Conservation (phyloP, 92 coral and sea anemone species). For the Pocillopora grandis region DNA sequence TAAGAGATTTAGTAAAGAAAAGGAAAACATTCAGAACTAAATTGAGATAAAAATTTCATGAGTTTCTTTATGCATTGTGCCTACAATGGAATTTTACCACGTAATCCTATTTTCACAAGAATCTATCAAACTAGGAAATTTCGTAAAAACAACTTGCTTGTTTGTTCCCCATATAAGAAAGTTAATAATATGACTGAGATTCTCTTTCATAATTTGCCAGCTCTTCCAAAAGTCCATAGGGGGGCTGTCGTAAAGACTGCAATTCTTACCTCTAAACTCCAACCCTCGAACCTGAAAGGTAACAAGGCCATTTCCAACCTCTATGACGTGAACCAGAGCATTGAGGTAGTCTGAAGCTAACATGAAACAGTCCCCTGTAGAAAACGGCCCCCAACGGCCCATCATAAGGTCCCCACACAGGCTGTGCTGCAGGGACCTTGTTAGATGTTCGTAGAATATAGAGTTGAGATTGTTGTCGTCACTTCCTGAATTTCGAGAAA, state of each 20-base stretch:
- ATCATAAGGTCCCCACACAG: slow-evolving; percentile 94
- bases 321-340: slow-evolving; percentile 94
- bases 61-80: too few relatives aligned
- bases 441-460: slow-evolving; percentile 95
- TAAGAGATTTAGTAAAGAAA: too few relatives aligned
- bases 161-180: too few relatives aligned
- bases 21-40: too few relatives aligned
- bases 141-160: too few relatives aligned
- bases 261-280: slow-evolving; percentile 84
- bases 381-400: slow-evolving; percentile 99
- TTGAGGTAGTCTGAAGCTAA: slow-evolving; percentile 96
- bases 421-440: slow-evolving; percentile 96
- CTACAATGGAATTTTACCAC: too few relatives aligned
- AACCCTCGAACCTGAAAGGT: slow-evolving; percentile 97
- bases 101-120: too few relatives aligned
- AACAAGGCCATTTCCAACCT: slow-evolving; percentile 96
- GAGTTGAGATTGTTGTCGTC: slow-evolving; percentile 97
- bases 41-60: too few relatives aligned
- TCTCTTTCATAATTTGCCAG: too few relatives aligned
- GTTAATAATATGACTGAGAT: too few relatives aligned
- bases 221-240: too few relatives aligned
- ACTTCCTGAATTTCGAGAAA: slow-evolving; percentile 52
- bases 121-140: too few relatives aligned
- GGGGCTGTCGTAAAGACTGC: background rate
- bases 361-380: slow-evolving; percentile 97